phyloP scores from a whole-genome alignment of 2,113 vertebrate species.

The Lepus americanus region DNA sequence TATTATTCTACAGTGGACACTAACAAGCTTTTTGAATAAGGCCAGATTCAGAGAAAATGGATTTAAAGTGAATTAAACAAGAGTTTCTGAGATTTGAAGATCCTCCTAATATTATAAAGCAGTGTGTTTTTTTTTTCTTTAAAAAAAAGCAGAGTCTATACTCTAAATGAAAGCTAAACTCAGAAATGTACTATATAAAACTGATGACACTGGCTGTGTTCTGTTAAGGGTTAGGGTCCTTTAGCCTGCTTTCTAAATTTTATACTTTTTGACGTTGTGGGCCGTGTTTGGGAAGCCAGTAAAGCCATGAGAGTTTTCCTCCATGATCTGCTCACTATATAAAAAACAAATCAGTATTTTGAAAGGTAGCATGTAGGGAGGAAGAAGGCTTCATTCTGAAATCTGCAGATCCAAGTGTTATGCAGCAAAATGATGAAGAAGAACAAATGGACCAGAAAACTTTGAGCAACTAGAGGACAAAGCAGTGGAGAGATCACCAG shows the following conservation, averaged over 20 bases:
- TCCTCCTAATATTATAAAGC: conserved; percentile 6
- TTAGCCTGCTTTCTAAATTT: not conserved
- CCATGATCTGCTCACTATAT: not conserved
- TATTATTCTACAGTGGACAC: not conserved
- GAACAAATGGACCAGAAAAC: not conserved
- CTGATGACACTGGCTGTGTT: not conserved
- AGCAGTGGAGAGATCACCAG: not conserved
- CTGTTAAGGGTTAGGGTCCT: not conserved
- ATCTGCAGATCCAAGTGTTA: not conserved
- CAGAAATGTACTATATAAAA: not conserved
- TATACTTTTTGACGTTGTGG: not conserved
- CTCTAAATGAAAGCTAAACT: not conserved
- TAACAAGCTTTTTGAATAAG: conserved; percentile 4
- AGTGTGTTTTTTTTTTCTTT: not conserved
- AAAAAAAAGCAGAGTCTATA: conserved; percentile 1
- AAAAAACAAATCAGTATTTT: not conserved
- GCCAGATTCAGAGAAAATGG: not conserved
- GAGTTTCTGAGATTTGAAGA: conserved; percentile 3
- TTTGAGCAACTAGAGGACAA: not conserved
- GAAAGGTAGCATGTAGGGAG: not conserved
- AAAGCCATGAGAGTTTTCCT: not conserved
- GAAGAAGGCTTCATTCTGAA: not conserved
- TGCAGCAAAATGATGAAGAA: not conserved
- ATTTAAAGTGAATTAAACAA: not conserved
- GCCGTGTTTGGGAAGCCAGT: not conserved